phyloP scores from a whole-genome alignment of 2,113 vertebrate genomes.

The Catagonus wagneri region DNA sequence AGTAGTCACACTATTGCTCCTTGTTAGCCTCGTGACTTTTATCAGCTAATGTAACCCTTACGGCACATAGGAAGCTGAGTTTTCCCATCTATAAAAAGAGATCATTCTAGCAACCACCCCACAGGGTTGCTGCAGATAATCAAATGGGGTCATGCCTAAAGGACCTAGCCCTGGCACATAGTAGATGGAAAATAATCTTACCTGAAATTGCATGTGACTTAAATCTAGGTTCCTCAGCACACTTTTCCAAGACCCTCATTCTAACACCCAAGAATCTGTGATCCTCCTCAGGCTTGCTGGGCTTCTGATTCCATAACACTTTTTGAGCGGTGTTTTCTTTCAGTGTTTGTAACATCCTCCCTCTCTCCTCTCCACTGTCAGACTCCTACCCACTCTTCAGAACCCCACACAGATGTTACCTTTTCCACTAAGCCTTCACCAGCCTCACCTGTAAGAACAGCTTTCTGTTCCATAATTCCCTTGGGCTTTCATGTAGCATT shows the following conservation, averaged over 20 bases:
- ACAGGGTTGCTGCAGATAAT: not conserved
- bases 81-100: not conserved
- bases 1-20: not conserved
- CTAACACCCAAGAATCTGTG: not conserved
- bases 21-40: not conserved
- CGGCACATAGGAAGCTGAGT: not conserved
- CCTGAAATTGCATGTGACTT: not conserved
- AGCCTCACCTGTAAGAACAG: not conserved
- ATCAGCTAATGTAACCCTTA: not conserved
- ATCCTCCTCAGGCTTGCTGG: not conserved
- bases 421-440: not conserved
- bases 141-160: not conserved
- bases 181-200: not conserved
- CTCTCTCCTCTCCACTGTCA: not conserved
- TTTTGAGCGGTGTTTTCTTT: not conserved
- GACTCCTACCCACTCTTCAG: conserved; percentile 10
- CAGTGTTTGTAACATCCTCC: not conserved
- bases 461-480: not conserved
- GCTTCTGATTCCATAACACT: not conserved
- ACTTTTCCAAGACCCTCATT: not conserved
- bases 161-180: not conserved
- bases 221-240: not conserved
- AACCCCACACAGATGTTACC: not conserved
- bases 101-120: not conserved
- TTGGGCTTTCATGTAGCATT: not conserved